Percentiles rank a stretch among this genome's conserved stretches.
These are phyloP conservation scores for Trachelus troglodyta DNA, from an alignment of 2,888 invertebrate species.

Conservation along the genomic window DNA sequence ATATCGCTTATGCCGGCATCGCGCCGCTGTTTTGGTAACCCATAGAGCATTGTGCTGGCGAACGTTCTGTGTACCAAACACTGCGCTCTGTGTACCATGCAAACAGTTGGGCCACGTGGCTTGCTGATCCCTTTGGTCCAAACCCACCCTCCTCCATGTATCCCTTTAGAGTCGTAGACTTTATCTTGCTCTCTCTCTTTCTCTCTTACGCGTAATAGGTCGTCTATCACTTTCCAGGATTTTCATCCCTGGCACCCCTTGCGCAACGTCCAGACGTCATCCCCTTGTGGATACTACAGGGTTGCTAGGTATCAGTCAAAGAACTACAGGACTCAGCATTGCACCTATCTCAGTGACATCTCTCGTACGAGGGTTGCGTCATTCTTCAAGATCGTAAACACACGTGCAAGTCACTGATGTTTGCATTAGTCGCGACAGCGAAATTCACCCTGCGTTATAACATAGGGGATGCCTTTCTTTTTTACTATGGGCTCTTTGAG, in stretches of 20 bases:
- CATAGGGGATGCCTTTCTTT: neutral
- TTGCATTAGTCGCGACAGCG: slow-evolving; percentile 27
- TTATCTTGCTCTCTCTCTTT: slow-evolving; percentile 12
- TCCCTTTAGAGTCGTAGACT: slow-evolving; percentile 13
- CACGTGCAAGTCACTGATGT: slow-evolving; percentile 52
- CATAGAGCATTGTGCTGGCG: slow-evolving; percentile 61
- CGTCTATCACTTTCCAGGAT: neutral
- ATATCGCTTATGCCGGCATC: slow-evolving; percentile 64
- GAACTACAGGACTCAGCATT: neutral
- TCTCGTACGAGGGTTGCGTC: slow-evolving; percentile 23
- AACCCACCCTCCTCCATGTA: neutral
- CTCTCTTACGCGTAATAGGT: neutral
- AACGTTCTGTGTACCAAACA: slow-evolving; percentile 58
- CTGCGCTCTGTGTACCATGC: slow-evolving; percentile 61
- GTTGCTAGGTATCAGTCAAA: neutral
- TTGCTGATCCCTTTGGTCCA: slow-evolving; percentile 31
- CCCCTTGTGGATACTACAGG: neutral
- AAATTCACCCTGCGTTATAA: neutral
- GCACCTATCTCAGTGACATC: slow-evolving; percentile 38
- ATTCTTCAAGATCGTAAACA: slow-evolving; percentile 46
- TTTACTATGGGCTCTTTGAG: neutral
- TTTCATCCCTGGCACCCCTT: slow-evolving; percentile 1
- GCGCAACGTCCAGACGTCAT: neutral
- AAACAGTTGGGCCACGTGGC: slow-evolving; percentile 63
- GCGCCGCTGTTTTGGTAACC: slow-evolving; percentile 65